Base-by-base conservation (phyloP, 2,797 vertebrate species). In the Micropoecilia bifurca region DNA sequence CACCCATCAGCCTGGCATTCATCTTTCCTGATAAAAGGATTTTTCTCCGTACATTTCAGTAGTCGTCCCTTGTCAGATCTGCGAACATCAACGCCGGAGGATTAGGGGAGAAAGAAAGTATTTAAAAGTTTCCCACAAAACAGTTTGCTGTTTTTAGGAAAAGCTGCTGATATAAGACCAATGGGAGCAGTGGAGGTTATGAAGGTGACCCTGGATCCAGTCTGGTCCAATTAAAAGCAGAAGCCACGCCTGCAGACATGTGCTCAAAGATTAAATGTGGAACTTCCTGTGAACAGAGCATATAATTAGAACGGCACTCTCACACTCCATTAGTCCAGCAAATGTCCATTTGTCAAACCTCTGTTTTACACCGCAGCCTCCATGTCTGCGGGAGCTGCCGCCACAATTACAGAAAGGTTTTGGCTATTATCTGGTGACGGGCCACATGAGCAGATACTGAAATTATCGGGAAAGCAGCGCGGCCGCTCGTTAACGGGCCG, bases 21-120 rank as follows among this genome's bases (percentile, higher is more conserved):
- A 80, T 80, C 85, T 83, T 80, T 41, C 47, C 91, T 88, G 92
- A 93, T 93, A 92, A 93, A 92, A 91, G 92, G 92, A 93, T 93
- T 92, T 92, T 81, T 87, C 86, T 88, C 81, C 81, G 83, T 71
- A 85, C 74, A 87, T 88, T 85, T 79, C 87, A 61, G 77, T 88
- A 80, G 83, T 85, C 77, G 50, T 81, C 87, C 87, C 79, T 75
- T 88, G 90, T 93, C 90, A 91, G 88, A 91, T 91, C 91, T 83
- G 89, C 84, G 90, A 68, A 80, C 84, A 90, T 91, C 91, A 90
- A 76, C 50, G 4, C 30, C 57, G 83, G 43, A 79, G 92, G 93
- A 94, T 92, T 93, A 92, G 77, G 13, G 59, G 14, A 74, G 82
- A 78, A 86, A 91, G 80, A 87, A 90, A 91, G 85, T 71, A 74